phyloP scores from a whole-genome alignment of 2,797 vertebrate genomes.

The Sebastolobus altivelis region DNA sequence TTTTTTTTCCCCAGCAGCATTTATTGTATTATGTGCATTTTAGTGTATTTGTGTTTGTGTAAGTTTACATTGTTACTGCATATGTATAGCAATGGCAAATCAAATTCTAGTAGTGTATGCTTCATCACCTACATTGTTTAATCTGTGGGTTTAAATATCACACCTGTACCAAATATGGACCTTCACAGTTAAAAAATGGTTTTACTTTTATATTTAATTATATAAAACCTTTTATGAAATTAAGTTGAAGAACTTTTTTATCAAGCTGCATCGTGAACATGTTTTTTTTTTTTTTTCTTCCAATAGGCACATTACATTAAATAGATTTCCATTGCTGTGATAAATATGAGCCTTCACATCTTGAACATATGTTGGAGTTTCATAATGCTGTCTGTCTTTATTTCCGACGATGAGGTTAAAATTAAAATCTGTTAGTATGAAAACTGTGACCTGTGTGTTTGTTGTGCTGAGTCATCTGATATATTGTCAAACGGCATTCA shows the following conservation, averaged over 20 bases:
- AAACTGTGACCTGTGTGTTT: neutral
- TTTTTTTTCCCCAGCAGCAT: slow-evolving; percentile 26
- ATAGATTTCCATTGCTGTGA: slow-evolving; percentile 33
- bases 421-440: slow-evolving; percentile 39
- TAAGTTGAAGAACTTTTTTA: slow-evolving; percentile 6
- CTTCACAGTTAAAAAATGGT: slow-evolving; percentile 7
- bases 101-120: neutral
- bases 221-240: slow-evolving; percentile 15
- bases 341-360: slow-evolving; percentile 31
- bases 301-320: slow-evolving; percentile 6
- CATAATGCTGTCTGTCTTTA: slow-evolving; percentile 22
- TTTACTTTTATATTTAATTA: slow-evolving; percentile 25
- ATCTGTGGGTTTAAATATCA: slow-evolving; percentile 3
- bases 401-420: slow-evolving; percentile 26
- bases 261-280: slow-evolving; percentile 20
- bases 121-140: slow-evolving; percentile 12
- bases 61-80: slow-evolving; percentile 30
- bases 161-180: slow-evolving; percentile 26
- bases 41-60: slow-evolving; percentile 50
- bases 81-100: slow-evolving; percentile 28
- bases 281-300: neutral
- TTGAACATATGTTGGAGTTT: slow-evolving; percentile 24
- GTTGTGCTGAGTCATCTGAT: neutral
- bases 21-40: slow-evolving; percentile 36
- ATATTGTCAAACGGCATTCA: neutral